Conservation (phyloP, 2,113 vertebrate species). For the Pogona vitticeps region DNA sequence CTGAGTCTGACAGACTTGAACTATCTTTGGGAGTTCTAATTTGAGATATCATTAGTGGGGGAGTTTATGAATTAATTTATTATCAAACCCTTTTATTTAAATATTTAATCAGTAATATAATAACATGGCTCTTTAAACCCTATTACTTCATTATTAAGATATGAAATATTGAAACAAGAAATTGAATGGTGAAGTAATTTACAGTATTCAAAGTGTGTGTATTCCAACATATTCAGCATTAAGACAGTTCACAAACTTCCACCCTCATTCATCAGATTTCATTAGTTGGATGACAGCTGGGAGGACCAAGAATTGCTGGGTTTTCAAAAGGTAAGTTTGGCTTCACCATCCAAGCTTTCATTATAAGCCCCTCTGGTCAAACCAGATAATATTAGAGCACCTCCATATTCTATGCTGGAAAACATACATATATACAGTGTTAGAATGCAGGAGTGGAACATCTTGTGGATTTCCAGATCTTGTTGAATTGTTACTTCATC, state of each 20-base stretch:
- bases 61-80: background rate
- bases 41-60: slow-evolving; percentile 8
- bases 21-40: slow-evolving; percentile 12
- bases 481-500: too few relatives aligned
- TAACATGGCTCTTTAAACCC: slow-evolving; percentile 1
- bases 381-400: background rate
- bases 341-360: background rate
- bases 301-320: background rate
- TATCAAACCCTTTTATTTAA: slow-evolving; percentile 18
- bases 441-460: too few relatives aligned
- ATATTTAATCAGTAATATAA: slow-evolving; percentile 19
- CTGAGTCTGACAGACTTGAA: background rate
- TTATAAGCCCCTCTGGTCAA: background rate
- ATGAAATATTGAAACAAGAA: slow-evolving; percentile 8
- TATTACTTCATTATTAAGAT: background rate
- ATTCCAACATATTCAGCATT: background rate
- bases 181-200: slow-evolving; percentile 11
- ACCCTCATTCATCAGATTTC: background rate
- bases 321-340: background rate
- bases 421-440: background rate
- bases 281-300: background rate
- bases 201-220: background rate
- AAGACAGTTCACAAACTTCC: background rate
- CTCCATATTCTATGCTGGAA: background rate
- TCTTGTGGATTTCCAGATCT: too few relatives aligned